Evolutionary conservation across 1,140 invertebrate genomes (phyloP), one percentile per base, ranked within the genome.

Genomic region (Odontomachus brunneus): DNA sequence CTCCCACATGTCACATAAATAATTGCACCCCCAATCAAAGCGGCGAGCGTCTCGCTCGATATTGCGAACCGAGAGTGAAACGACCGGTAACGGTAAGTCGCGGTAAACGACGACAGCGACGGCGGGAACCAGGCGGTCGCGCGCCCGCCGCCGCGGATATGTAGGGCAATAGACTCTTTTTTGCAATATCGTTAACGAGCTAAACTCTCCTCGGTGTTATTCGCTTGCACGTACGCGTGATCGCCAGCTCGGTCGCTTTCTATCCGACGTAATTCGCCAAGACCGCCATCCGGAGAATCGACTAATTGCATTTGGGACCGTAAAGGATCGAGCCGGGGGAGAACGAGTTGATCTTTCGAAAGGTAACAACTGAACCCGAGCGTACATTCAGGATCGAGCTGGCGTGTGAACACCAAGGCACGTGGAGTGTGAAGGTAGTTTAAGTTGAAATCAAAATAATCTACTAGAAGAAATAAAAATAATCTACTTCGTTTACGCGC

Each of bases 311-410:
- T 49, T 57, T 51, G 12, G 59, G 44, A 48, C 53, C 22, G 44
- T 53, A 72, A 85, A 66, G 53, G 66, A 76, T 83, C 60, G 51
- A 69, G 48, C 59, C 26, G 51, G 51, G 24, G 60, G 29, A 57
- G 80, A 86, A 86, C 44, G 17, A 63, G 19, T 33, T 38, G 63
- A 85, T 87, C 78, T 57, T 72, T 76, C 65, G 84, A 82, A 85
- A 87, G 63, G 74, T 14, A 76, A 84, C 5, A 5, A 33, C 29
- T 5, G 86, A 86, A 87, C 78, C 48, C 66, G 85, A 57, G 63
- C 57, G 38, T 38, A 48, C 49, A 49, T 60, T 44, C 38, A 33
- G 29, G 5, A 33, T 33, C 29, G 29, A 33, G 29, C 29, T n/a
- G n/a, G n/a, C n/a, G n/a, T n/a, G n/a, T n/a, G n/a, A n/a, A n/a